Evolutionary conservation across 2,113 vertebrate genomes (phyloP), one percentile per base, ranked within the genome.

Genomic region (Gymnobelideus leadbeateri): DNA sequence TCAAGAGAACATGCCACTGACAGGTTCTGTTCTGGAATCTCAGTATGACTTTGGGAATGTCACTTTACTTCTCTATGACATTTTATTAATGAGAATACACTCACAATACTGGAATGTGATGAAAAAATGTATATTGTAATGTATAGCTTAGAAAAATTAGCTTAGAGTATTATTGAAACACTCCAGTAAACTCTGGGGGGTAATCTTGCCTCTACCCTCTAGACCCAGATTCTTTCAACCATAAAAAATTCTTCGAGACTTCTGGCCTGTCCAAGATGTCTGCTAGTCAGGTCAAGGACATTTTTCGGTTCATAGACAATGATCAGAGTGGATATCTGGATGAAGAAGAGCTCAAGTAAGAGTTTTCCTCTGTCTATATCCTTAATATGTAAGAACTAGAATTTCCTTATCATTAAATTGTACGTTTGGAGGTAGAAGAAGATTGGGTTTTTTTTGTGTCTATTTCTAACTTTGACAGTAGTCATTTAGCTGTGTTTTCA

Each of bases 301-400:
- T 99, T 95, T 99, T 99, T 97, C 97, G 98, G 95, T 98, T 99
- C 97, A 98, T 99, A 31, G 99, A 99, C 96, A 99, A 99, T 0
- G 99, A 99, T 95, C 98, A 99, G 97, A 99, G 99, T n/a, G 99
- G 99, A 93, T 99, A 98, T 98, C 99, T 99, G 95, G 99, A 99
- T 95, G 99, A 99, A 98, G 98, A 99, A 0, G 99, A 99, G 96
- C 99, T 99, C 94, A 99, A 99, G 99, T 99, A 98, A 98, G 98
- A 47, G 95, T 92, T 93, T 96, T 52, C 51, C 91, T 51, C 5
- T 89, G 77, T 1, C n/a, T 8, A 3, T 4, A 3, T 93, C 91
- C 53, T 0, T 0, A 8, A 61, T 92, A 25, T 93, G 37, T 84
- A 84, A 26, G 28, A 19, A 37, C 0, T 12, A 95, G 8, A 11